Conservation (phyloP, 2,113 vertebrate species). For the Athene cunicularia region DNA sequence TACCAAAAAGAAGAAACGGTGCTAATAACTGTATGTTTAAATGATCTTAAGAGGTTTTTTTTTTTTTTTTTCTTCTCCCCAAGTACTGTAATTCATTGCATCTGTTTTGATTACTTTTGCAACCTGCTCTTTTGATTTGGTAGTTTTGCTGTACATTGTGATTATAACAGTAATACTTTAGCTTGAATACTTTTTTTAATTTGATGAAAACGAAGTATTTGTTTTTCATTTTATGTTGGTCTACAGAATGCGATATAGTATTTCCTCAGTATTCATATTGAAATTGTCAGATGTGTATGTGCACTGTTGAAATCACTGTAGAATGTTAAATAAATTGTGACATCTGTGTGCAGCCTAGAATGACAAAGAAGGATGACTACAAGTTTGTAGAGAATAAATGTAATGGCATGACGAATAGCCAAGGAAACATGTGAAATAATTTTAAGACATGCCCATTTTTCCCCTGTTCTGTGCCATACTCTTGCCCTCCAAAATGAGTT, state of each 20-base stretch:
- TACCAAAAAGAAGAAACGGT: not conserved
- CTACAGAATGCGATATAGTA: not conserved
- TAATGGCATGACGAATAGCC: not conserved
- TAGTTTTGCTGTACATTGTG: not conserved
- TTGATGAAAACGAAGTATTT: not conserved
- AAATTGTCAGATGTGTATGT: slow-evolving; percentile 15
- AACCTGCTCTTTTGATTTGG: not conserved
- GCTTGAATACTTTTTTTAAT: not conserved
- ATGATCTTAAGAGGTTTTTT: not conserved
- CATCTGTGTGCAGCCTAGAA: not conserved
- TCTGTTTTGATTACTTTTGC: not conserved
- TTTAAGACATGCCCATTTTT: not conserved
- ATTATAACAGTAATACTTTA: not conserved
- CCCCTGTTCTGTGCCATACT: fast-evolving
- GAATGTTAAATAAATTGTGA: slow-evolving; percentile 38
- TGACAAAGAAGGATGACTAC: not conserved
- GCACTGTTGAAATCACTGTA: not conserved
- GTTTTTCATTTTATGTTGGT: not conserved
- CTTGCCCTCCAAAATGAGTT: not conserved
- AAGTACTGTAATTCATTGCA: not conserved
- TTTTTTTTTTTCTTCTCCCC: not conserved
- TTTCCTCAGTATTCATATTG: not conserved
- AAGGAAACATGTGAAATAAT: not conserved
- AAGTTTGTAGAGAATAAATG: not conserved
- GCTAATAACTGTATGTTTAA: not conserved